Evolutionary conservation across 2,113 vertebrate genomes (phyloP), one percentile per base, ranked within the genome.

Genomic region (Cryptotis parvus): DNA sequence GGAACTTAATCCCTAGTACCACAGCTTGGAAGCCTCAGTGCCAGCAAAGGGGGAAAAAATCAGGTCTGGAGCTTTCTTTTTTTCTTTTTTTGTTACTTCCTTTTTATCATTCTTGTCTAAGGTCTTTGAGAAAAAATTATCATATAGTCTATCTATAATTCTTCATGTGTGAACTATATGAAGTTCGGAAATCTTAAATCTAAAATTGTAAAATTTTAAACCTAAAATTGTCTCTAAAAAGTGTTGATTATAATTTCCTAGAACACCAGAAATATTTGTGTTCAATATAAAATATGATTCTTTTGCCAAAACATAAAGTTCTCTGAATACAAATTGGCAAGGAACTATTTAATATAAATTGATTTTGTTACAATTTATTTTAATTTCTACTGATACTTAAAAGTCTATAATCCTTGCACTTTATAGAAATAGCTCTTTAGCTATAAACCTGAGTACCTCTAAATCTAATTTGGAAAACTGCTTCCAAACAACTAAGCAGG

Each of bases 151-250:
- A 18, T 52, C 15, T 77, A 1, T 83, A 80, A 70, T 65, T 70
- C 69, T 78, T 8, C 55, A 70, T 70, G 8, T 24, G 8, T 39
- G 35, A 7, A 63, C 39, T 49, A 24, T 24, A 41, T 37, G 9
- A 70, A 49, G 20, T 16, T 55, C n/a, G n/a, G n/a, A n/a, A n/a
- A n/a, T n/a, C n/a, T n/a, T n/a, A n/a, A n/a, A n/a, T n/a, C n/a
- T n/a, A n/a, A n/a, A n/a, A n/a, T n/a, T n/a, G n/a, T n/a, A n/a
- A n/a, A n/a, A n/a, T n/a, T n/a, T n/a, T n/a, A n/a, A n/a, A n/a
- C n/a, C 6, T 84, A 24, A 82, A 61, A 9, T 58, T 84, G 91
- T 83, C 43, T 80, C 85, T 76, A 55, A 79, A 92, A 70, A 65
- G 15, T 6, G 27, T 22, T 75, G 65, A 73, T 65, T 35, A 84